phyloP scores from a whole-genome alignment of 2,888 invertebrate genomes.

The Eupithecia subumbrata region DNA sequence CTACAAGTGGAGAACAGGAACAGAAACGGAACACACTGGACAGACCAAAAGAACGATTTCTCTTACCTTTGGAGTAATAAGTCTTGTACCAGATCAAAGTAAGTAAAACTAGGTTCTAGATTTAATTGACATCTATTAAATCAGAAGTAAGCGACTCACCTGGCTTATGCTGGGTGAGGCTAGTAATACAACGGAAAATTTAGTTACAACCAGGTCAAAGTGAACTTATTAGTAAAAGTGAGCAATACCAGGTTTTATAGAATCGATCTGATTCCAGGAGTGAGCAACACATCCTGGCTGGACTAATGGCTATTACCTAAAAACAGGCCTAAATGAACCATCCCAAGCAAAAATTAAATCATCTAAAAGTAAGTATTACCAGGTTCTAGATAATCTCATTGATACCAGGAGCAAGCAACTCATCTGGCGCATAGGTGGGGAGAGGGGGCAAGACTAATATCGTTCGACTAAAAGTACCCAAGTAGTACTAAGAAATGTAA shows the following conservation, averaged over 20 bases:
- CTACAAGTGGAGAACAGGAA: no score
- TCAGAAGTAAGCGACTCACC: background rate
- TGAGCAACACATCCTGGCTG: background rate
- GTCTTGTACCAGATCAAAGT: no score
- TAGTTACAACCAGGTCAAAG: background rate
- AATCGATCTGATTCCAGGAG: background rate
- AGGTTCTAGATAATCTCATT: background rate
- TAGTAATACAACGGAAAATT: background rate
- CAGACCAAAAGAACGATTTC: no score
- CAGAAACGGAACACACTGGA: no score
- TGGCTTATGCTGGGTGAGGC: background rate
- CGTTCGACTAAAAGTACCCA: no score
- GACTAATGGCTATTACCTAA: background rate
- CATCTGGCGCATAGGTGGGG: background rate
- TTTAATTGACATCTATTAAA: background rate
- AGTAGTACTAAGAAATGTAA: no score
- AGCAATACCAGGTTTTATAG: background rate
- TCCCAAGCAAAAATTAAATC: background rate
- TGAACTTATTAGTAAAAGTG: background rate
- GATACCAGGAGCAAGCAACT: background rate
- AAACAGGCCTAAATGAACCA: background rate
- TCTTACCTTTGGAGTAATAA: no score
- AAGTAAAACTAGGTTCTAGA: background rate
- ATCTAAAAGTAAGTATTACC: background rate
- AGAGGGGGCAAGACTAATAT: no score